These are phyloP conservation scores for Pollachius pollachius DNA, from an alignment of 2,113 vertebrate genomes.

Conservation along the genomic window DNA sequence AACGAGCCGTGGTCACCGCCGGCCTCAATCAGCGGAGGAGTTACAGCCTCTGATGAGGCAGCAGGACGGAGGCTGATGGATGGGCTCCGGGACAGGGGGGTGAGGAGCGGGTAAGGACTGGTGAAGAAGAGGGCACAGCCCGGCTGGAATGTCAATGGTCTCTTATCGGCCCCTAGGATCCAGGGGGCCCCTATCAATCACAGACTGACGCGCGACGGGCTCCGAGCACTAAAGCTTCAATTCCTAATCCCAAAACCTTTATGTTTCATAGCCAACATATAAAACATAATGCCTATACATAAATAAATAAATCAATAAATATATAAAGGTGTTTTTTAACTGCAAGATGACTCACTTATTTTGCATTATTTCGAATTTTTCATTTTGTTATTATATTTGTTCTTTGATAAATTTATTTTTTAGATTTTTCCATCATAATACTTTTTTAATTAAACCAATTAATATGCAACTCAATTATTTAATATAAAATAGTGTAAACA, in stretches of 20 bases:
- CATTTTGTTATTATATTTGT: background rate
- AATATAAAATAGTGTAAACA: background rate
- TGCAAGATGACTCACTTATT: background rate
- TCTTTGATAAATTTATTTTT: too few species aligned
- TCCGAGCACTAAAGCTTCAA: conserved; percentile 58
- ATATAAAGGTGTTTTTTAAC: background rate
- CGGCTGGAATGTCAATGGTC: conserved; percentile 61
- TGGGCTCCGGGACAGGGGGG: background rate
- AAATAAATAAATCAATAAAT: background rate
- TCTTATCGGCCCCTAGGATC: conserved; percentile 69
- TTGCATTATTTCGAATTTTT: background rate
- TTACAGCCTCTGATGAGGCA: conserved; percentile 21
- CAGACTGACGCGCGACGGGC: conserved; percentile 72
- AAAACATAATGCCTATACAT: background rate
- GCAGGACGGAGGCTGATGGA: conserved; percentile 19
- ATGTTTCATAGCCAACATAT: background rate
- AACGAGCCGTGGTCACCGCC: background rate
- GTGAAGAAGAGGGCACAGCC: conserved; percentile 29
- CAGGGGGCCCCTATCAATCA: conserved; percentile 72
- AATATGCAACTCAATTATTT: background rate
- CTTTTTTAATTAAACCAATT: background rate
- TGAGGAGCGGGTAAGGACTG: conserved; percentile 12
- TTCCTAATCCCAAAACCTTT: conserved; percentile 37
- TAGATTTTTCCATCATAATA: background rate
- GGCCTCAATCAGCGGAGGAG: conserved; percentile 28